These are phyloP conservation scores for Toxonevra muliebris DNA, from an alignment of 2,888 invertebrate genomes.

Conservation along the genomic window DNA sequence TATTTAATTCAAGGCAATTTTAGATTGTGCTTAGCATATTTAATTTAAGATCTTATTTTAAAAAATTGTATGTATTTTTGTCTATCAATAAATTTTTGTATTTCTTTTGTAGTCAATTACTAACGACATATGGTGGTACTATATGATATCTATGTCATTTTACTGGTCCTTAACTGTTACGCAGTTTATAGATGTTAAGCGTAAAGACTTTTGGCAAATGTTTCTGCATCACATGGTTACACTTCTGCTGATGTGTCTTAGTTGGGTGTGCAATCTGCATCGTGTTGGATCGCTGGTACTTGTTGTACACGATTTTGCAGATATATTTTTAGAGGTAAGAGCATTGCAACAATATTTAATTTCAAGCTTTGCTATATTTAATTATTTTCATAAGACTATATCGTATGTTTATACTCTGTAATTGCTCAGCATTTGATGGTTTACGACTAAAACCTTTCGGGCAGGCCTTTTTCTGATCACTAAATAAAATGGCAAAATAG, in stretches of 20 bases:
- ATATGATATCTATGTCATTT: slow-evolving; percentile 93
- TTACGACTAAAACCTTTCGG: too few species aligned
- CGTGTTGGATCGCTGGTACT: slow-evolving; percentile 91
- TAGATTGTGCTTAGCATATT: too few species aligned
- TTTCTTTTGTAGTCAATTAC: slow-evolving; percentile 75
- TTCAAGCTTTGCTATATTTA: too few species aligned
- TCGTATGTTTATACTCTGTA: too few species aligned
- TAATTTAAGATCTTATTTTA: too few species aligned
- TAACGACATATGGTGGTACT: slow-evolving; percentile 93
- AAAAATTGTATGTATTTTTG: background rate
- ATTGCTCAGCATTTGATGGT: too few species aligned
- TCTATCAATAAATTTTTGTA: slow-evolving; percentile 6
- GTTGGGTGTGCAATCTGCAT: slow-evolving; percentile 94
- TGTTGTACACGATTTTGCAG: slow-evolving; percentile 87
- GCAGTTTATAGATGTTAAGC: slow-evolving; percentile 92
- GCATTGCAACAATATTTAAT: too few species aligned
- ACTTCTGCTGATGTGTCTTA: slow-evolving; percentile 86
- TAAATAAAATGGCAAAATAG: too few species aligned
- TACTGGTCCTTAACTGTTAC: slow-evolving; percentile 94
- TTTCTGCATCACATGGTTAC: slow-evolving; percentile 97
- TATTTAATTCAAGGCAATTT: too few species aligned
- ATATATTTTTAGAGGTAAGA: slow-evolving; percentile 84
- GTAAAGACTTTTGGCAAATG: slow-evolving; percentile 98
- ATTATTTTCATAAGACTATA: too few species aligned
- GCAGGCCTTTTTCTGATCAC: too few species aligned